Evolutionary conservation across 1,140 invertebrate species (phyloP).

Genomic region (Schlechtendalia chinensis): DNA sequence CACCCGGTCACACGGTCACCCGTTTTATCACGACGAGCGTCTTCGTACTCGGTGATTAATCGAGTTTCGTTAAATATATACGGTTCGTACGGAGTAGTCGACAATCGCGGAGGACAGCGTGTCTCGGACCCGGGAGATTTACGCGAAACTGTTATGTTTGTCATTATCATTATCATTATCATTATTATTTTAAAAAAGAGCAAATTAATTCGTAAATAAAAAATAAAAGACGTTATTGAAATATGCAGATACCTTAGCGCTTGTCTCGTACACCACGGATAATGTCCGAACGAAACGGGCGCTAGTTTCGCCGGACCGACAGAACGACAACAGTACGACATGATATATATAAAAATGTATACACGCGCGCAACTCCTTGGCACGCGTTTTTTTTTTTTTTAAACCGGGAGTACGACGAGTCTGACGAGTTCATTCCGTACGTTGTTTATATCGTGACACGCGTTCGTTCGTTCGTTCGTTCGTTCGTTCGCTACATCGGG

Average conservation of each 20-base stretch:
- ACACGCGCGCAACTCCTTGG: background rate
- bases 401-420: background rate
- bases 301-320: background rate
- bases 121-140: conserved; percentile 4
- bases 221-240: conserved; percentile 9
- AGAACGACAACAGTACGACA: too few relatives aligned
- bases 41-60: conserved; percentile 20
- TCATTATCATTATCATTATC: too few relatives aligned
- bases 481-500: background rate
- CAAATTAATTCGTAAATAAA: conserved; percentile 40
- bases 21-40: background rate
- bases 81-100: background rate
- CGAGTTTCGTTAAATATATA: conserved; percentile 29
- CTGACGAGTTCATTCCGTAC: conserved; percentile 1
- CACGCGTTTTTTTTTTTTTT: too few relatives aligned
- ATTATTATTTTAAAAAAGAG: background rate
- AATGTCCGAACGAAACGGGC: background rate
- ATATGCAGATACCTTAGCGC: conserved; percentile 32
- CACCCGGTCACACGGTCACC: too few relatives aligned
- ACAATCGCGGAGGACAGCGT: conserved; percentile 5
- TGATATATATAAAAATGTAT: background rate
- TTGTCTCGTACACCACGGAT: background rate
- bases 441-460: too few relatives aligned
- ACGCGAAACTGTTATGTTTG: conserved; percentile 12
- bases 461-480: background rate